Conservation (phyloP, 2,888 invertebrate species). For the Drosophila algonquin region DNA sequence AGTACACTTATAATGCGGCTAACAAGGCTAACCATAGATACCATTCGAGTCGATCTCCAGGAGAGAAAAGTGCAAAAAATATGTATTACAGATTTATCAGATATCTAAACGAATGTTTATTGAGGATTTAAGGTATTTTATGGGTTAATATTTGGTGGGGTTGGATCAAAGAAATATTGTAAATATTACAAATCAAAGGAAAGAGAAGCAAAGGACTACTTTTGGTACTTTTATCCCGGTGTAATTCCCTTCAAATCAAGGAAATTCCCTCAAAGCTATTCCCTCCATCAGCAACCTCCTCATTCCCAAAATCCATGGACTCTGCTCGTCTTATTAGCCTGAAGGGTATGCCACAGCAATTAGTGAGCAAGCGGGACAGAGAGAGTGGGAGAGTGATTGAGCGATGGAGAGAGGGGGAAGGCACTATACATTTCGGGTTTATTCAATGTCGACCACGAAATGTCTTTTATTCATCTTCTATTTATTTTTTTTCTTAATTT, state of each 20-base stretch:
- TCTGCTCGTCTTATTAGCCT: background rate
- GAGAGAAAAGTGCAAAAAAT: no score
- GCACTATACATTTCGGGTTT: background rate
- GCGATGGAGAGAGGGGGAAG: background rate
- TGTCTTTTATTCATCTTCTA: conserved; percentile 62
- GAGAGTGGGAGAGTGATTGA: background rate
- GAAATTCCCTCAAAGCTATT: no score
- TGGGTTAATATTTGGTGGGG: background rate
- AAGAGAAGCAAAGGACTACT: no score
- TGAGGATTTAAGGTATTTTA: background rate
- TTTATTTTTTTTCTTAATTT: conserved; percentile 54
- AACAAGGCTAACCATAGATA: background rate
- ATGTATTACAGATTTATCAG: no score
- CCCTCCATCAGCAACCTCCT: no score
- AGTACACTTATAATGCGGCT: background rate
- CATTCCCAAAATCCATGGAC: background rate
- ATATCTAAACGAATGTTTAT: no score
- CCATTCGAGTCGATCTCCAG: background rate
- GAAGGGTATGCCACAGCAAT: background rate
- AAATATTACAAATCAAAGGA: no score
- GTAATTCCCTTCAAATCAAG: no score
- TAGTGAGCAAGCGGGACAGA: background rate
- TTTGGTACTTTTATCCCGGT: no score
- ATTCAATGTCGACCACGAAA: conserved; percentile 58
- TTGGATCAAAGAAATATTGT: background rate